Evolutionary conservation across 2,888 invertebrate genomes (phyloP).

Genomic region (Oscheius myriophilus): DNA sequence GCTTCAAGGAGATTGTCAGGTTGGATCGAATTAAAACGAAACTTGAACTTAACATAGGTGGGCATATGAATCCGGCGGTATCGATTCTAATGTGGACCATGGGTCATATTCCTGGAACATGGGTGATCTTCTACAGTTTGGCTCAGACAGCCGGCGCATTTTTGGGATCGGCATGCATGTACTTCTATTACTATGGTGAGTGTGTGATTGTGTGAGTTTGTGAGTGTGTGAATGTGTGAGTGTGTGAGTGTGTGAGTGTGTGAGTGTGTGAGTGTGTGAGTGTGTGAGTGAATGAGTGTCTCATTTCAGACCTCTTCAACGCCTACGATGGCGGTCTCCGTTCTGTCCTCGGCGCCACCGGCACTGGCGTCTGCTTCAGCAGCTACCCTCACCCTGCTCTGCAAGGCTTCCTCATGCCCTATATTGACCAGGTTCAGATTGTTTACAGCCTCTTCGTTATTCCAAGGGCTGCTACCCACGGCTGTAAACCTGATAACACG

Average conservation of each 20-base stretch:
- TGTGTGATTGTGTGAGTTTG: neutral
- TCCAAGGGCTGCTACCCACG: too few species aligned
- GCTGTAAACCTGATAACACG: too few species aligned
- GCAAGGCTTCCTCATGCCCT: constrained; percentile 47
- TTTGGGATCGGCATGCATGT: constrained; percentile 54
- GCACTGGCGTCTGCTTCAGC: constrained; percentile 59
- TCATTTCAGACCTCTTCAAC: constrained; percentile 51
- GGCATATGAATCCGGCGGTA: constrained; percentile 61
- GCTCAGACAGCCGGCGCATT: constrained; percentile 58
- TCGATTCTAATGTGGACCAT: constrained; percentile 54
- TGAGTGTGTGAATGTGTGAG: neutral
- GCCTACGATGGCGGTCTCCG: constrained; percentile 54
- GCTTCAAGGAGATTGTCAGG: constrained; percentile 50
- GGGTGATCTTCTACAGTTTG: constrained; percentile 44
- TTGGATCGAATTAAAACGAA: neutral
- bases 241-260: neutral
- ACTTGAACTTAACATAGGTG: constrained; percentile 33
- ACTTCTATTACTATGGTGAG: constrained; percentile 55
- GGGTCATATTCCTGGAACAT: constrained; percentile 51
- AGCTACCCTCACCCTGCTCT: constrained; percentile 57
- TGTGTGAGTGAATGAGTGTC: constrained; percentile 29
- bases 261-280: constrained; percentile 30
- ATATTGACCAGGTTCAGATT: constrained; percentile 55
- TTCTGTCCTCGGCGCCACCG: constrained; percentile 43
- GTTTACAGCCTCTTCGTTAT: neutral